A percentile compares a stretch with the other conserved stretches of the same genome.
These are phyloP conservation scores for Nanorana parkeri DNA, from an alignment of 2,113 vertebrate genomes.

Conservation along the genomic window DNA sequence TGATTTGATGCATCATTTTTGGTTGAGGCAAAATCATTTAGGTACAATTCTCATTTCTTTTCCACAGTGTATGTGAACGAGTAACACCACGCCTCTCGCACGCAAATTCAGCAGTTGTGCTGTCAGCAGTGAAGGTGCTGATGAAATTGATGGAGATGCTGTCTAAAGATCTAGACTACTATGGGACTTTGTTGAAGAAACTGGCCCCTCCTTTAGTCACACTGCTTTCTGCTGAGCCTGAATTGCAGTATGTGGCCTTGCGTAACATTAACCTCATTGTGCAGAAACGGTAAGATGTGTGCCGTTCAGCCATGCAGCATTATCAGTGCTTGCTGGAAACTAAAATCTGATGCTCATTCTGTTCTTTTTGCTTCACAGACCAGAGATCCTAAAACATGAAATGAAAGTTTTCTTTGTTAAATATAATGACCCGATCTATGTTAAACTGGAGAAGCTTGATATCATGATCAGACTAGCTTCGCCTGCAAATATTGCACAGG, in stretches of 20 bases:
- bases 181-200: constrained; percentile 94
- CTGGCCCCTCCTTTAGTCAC: constrained; percentile 96
- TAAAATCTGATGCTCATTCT: background rate
- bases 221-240: constrained; percentile 91
- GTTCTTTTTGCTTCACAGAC: constrained; percentile 68
- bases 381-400: constrained; percentile 96
- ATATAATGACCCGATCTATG: constrained; percentile 98
- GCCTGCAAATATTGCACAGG: constrained; percentile 98
- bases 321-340: too few species aligned
- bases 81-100: constrained; percentile 95
- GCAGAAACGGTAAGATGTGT: constrained; percentile 88
- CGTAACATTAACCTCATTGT: constrained; percentile 99
- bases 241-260: constrained; percentile 96
- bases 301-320: background rate
- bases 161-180: constrained; percentile 97
- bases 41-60: too few species aligned
- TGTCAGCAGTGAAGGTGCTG: constrained; percentile 95
- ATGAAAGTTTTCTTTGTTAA: constrained; percentile 99
- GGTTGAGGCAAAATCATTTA: too few species aligned
- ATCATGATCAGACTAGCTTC: constrained; percentile 98
- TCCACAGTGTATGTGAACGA: constrained; percentile 90
- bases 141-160: constrained; percentile 99
- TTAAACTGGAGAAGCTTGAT: constrained; percentile 98
- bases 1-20: too few species aligned
- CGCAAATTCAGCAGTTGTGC: constrained; percentile 95